Conservation (phyloP, 1,140 invertebrate species). For the Dendrolimus punctatus region DNA sequence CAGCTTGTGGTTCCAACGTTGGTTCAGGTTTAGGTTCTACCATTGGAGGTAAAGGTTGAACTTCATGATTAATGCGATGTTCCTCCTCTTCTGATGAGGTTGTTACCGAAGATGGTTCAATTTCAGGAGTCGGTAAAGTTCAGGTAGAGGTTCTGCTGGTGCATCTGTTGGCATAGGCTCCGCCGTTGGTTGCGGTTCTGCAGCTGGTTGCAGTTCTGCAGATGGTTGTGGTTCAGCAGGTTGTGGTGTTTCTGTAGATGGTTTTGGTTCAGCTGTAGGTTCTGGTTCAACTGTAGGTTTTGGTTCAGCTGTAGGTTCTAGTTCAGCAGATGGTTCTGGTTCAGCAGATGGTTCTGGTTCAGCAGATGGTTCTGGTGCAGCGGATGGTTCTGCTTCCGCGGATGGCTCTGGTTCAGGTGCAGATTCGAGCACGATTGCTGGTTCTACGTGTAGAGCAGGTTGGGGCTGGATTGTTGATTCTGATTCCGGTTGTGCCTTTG, state of each 20-base stretch:
- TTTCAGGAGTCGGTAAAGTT: slow-evolving; percentile 15
- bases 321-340: slow-evolving; percentile 18
- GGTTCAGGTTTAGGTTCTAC: slow-evolving; percentile 23
- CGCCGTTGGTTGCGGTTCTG: slow-evolving; percentile 25
- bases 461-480: slow-evolving; percentile 5
- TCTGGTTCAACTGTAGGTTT: slow-evolving; percentile 27
- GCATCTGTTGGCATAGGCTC: slow-evolving; percentile 26
- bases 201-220: slow-evolving; percentile 17
- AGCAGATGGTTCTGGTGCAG: slow-evolving; percentile 19
- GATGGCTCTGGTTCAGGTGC: slow-evolving; percentile 33
- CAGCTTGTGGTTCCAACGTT: slow-evolving; percentile 22
- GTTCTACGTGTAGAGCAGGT: slow-evolving; percentile 13
- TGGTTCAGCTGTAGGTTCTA: slow-evolving; percentile 28
- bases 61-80: no score
- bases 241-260: slow-evolving; percentile 16
- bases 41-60: no score
- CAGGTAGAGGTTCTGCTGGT: slow-evolving; percentile 22
- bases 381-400: no score
- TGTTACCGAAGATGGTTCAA: slow-evolving; percentile 9
- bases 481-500: slow-evolving; percentile 18
- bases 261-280: slow-evolving; percentile 21
- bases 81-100: no score
- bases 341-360: slow-evolving; percentile 24
- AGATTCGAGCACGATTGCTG: slow-evolving; percentile 26
- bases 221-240: slow-evolving; percentile 22